Percentiles rank a stretch among this genome's conserved stretches.
Conservation (phyloP, 2,888 invertebrate genomes). For the Phlogophora meticulosa region DNA sequence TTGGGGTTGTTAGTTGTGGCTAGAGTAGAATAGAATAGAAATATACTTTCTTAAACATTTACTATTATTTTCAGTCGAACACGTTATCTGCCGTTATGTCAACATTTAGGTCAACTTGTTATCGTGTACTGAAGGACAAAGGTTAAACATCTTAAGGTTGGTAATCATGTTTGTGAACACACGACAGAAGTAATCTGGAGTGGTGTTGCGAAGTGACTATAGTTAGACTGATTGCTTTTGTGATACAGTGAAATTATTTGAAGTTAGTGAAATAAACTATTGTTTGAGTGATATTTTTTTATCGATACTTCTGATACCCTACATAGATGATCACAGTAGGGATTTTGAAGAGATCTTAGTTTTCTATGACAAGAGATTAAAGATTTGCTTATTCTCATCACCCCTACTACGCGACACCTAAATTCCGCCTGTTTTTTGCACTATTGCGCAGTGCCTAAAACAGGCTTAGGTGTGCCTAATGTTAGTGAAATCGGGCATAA, state of each 20-base stretch:
- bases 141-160: conserved; percentile 6
- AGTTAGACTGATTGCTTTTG: neutral
- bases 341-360: neutral
- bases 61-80: neutral
- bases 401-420: too few species aligned
- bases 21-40: neutral
- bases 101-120: conserved; percentile 16
- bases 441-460: too few species aligned
- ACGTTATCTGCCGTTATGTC: neutral
- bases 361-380: neutral
- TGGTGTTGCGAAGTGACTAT: neutral
- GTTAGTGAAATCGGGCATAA: too few species aligned
- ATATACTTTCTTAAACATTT: neutral
- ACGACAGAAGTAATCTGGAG: neutral
- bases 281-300: neutral
- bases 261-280: too few species aligned
- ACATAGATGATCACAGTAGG: too few species aligned
- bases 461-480: too few species aligned
- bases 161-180: neutral
- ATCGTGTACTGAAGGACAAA: neutral
- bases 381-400: too few species aligned
- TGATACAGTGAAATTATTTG: neutral
- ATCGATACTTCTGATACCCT: neutral
- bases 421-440: too few species aligned
- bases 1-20: neutral